Evolutionary conservation across 2,113 vertebrate genomes (phyloP), one percentile per base, ranked within the genome.

Genomic region (Cariama cristata): DNA sequence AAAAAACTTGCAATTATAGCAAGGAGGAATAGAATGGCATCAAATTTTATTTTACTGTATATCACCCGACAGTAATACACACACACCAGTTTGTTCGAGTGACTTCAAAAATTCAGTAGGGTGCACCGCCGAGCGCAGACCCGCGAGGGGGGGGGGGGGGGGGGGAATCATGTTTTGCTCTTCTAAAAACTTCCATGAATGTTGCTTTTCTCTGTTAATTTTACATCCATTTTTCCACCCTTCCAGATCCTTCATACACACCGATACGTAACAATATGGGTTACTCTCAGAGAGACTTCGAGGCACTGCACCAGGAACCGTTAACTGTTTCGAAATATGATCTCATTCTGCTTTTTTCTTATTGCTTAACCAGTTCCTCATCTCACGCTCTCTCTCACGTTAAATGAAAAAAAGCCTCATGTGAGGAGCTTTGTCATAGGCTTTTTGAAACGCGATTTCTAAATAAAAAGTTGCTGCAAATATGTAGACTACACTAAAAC

Each of bases 381-480:
- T 94, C 81, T 95, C 86, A 67, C 0, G 7, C 45, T 75, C 49
- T 22, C 67, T 85, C 77, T 93, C 79, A 75, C 9, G 8, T 56
- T 53, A 67, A 85, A 84, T 42, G 40, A 38, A 64, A 72, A 79
- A 79, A 90, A 74, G 7, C 35, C n/a, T 79, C 42, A 33, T 64
- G 27, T 35, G 42, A 88, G 40, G 28, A 91, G 63, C 62, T 95
- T 58, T 79, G 69, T 87, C 60, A 82, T 72, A 69, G 40, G 66
- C 77, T 95, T 91, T 96, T 94, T 93, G 93, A 96, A 96, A 97
- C 32, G 47, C 14, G 91, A 96, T 87, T 77, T 85, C 69, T 50
- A 76, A 66, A 81, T 30, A 76, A 94, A 69, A 89, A 75, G 14
- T 79, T 79, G 8, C 56, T 67, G 47, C 50, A 28, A 88, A 91